Conservation (phyloP, 2,113 vertebrate genomes). For the Anoplopoma fimbria region DNA sequence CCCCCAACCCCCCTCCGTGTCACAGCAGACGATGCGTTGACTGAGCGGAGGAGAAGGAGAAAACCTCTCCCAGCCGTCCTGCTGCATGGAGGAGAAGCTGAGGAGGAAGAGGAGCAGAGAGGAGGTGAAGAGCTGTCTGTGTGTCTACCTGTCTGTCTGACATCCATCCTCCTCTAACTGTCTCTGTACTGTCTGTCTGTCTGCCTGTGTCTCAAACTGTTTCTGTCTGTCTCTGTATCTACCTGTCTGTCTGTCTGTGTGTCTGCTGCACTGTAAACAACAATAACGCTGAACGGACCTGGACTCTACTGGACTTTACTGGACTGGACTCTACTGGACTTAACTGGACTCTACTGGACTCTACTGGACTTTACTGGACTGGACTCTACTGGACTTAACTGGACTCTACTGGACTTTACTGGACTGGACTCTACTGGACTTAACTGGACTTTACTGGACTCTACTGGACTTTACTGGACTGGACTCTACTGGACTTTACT, state of each 20-base stretch:
- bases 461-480: not conserved
- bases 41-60: slow-evolving; percentile 78
- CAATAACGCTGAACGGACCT: not conserved
- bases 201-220: slow-evolving; percentile 1
- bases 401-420: not conserved
- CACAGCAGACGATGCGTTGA: slow-evolving; percentile 86
- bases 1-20: slow-evolving; percentile 67
- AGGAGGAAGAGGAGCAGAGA: slow-evolving; percentile 67
- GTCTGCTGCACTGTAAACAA: slow-evolving; percentile 51
- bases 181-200: slow-evolving; percentile 6
- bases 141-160: slow-evolving; percentile 32
- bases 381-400: not conserved
- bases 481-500: not conserved
- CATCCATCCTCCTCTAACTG: slow-evolving; percentile 23
- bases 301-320: not conserved
- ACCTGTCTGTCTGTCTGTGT: slow-evolving; percentile 18
- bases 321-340: too few species aligned
- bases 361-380: not conserved
- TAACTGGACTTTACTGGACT: not conserved
- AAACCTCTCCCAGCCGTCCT: slow-evolving; percentile 73
- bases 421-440: too few species aligned
- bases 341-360: not conserved
- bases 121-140: slow-evolving; percentile 68
- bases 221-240: slow-evolving; percentile 21
- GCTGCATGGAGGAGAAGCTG: slow-evolving; percentile 69